Percentiles rank a stretch among this genome's conserved stretches.
Evolutionary conservation across 2,888 invertebrate genomes (phyloP).

Genomic region (Synergus itoensis): DNA sequence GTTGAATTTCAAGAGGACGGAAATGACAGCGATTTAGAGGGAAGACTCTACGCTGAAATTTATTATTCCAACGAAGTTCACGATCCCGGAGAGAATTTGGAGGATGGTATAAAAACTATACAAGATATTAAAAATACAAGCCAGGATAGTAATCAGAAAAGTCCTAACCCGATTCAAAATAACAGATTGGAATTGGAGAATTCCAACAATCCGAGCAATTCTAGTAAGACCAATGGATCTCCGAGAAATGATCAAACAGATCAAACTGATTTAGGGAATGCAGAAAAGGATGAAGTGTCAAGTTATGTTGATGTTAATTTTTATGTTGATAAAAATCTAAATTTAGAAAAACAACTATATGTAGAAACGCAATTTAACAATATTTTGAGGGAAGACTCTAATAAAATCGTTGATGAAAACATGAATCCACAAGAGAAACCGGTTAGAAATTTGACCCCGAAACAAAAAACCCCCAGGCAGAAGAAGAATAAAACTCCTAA

Average conservation of each 20-base stretch:
- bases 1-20: slow-evolving; percentile 42
- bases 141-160: not conserved
- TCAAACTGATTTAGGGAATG: slow-evolving; percentile 22
- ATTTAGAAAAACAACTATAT: slow-evolving; percentile 34
- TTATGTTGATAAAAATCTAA: slow-evolving; percentile 29
- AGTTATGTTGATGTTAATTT: not conserved
- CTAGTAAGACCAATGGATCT: slow-evolving; percentile 36
- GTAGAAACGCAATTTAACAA: slow-evolving; percentile 22
- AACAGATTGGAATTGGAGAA: slow-evolving; percentile 31
- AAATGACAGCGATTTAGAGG: slow-evolving; percentile 62
- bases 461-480: not conserved
- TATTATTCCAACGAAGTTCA: slow-evolving; percentile 64
- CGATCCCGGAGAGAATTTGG: slow-evolving; percentile 43
- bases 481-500: not conserved
- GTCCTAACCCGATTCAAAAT: not conserved
- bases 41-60: slow-evolving; percentile 68
- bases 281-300: not conserved
- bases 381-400: not conserved
- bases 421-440: not conserved
- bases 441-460: not conserved
- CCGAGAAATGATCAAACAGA: not conserved
- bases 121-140: slow-evolving; percentile 12
- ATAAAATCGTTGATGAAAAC: slow-evolving; percentile 37
- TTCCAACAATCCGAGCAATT: not conserved
- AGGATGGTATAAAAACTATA: slow-evolving; percentile 7